Conservation (phyloP, 2,888 invertebrate genomes). For the Hartigia nigra region DNA sequence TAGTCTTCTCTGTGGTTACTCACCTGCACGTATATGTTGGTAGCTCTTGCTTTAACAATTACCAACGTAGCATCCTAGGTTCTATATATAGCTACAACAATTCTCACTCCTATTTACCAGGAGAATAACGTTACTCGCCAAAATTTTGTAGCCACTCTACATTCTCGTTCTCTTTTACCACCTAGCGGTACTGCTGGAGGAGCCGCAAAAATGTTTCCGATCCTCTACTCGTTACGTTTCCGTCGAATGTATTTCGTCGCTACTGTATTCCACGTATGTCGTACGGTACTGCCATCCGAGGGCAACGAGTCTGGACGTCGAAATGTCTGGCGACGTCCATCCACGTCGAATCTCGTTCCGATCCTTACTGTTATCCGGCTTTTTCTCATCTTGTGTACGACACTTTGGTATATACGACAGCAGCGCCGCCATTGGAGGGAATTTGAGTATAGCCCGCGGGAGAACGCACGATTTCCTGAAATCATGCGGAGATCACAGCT, state of each 20-base stretch:
- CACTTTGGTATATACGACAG: not conserved
- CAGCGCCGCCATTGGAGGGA: not conserved
- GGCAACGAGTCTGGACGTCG: not conserved
- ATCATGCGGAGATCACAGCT: not conserved
- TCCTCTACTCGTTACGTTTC: not conserved
- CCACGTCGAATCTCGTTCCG: not conserved
- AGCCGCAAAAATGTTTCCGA: not conserved
- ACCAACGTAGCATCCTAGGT: not conserved
- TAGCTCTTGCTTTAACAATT: conserved; percentile 9
- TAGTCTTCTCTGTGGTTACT: not conserved
- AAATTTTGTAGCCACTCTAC: not conserved
- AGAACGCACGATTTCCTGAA: conserved; percentile 6
- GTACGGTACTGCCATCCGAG: not conserved
- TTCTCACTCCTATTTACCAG: not conserved
- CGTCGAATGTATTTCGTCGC: not conserved
- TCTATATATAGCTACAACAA: not conserved
- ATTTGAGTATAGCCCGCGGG: conserved; percentile 3
- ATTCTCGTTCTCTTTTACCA: not conserved
- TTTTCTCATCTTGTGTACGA: not conserved
- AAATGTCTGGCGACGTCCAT: not conserved
- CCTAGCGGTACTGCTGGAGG: not conserved
- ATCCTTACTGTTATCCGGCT: not conserved
- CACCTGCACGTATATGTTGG: not conserved
- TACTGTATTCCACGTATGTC: not conserved
- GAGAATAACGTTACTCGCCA: not conserved